Conservation (phyloP, 2,888 invertebrate species). For the Drosophila nr. perissopoda region DNA sequence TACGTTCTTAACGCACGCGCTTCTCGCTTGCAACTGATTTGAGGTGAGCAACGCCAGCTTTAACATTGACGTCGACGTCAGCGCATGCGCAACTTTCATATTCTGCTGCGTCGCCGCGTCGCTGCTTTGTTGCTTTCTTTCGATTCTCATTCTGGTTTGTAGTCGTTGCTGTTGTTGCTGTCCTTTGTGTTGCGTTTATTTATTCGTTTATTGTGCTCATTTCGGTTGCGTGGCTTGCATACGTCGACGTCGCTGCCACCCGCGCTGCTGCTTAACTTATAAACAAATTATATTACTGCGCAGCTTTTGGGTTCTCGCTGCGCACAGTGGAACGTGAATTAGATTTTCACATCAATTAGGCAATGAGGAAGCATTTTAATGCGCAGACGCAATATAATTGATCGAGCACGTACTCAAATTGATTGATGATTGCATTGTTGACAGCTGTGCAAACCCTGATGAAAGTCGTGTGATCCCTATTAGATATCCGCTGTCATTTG, state of each 20-base stretch:
- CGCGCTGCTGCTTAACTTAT: conserved; percentile 29
- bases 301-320: conserved; percentile 28
- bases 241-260: conserved; percentile 34
- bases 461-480: conserved; percentile 56
- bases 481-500: conserved; percentile 30
- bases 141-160: conserved; percentile 70
- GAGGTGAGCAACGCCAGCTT: conserved; percentile 40
- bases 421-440: conserved; percentile 30
- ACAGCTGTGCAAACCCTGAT: conserved; percentile 55
- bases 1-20: conserved; percentile 74
- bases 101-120: conserved; percentile 54
- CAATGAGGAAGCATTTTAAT: conserved; percentile 70
- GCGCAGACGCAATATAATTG: conserved; percentile 60
- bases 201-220: conserved; percentile 70
- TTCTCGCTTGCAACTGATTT: conserved; percentile 74
- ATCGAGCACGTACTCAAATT: conserved; percentile 61
- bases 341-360: conserved; percentile 73
- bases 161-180: conserved; percentile 25
- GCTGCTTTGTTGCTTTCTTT: conserved; percentile 65
- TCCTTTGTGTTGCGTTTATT: conserved; percentile 49
- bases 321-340: conserved; percentile 65
- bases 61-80: conserved; percentile 41
- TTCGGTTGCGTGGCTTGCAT: conserved; percentile 77
- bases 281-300: conserved; percentile 38
- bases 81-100: conserved; percentile 77